Conservation (phyloP, 1,140 invertebrate genomes). For the Batillaria attramentaria region DNA sequence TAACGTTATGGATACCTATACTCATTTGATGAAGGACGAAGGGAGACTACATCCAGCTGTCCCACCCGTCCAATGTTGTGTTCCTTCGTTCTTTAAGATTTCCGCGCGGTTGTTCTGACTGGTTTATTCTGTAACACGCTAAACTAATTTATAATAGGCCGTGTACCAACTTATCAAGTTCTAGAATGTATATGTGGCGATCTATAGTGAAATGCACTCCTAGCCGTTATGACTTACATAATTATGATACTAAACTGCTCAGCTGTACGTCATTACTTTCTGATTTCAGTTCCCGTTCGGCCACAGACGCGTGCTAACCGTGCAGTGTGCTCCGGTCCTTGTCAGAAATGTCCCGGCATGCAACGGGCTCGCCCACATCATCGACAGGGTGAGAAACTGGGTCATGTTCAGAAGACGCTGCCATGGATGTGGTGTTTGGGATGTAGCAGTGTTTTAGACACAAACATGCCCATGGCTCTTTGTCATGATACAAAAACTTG, state of each 20-base stretch:
- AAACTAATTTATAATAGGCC: neutral
- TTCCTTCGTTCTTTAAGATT: no score
- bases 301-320: constrained; percentile 34
- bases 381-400: constrained; percentile 49
- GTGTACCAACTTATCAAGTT: neutral
- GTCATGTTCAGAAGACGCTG: neutral
- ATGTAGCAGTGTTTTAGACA: neutral
- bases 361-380: constrained; percentile 51
- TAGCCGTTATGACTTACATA: no score
- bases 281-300: constrained; percentile 43
- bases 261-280: neutral
- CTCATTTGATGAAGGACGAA: no score
- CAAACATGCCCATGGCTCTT: neutral
- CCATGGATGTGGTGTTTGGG: neutral
- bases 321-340: constrained; percentile 50
- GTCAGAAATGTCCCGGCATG: constrained; percentile 46
- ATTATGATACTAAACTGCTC: no score
- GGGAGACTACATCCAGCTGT: no score
- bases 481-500: neutral
- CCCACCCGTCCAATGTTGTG: no score
- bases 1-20: no score
- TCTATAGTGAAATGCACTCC: neutral
- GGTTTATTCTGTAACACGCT: neutral
- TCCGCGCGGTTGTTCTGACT: neutral
- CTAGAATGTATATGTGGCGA: neutral